phyloP scores from a whole-genome alignment of 2,797 vertebrate species.

The Petrocephalus sullivani region DNA sequence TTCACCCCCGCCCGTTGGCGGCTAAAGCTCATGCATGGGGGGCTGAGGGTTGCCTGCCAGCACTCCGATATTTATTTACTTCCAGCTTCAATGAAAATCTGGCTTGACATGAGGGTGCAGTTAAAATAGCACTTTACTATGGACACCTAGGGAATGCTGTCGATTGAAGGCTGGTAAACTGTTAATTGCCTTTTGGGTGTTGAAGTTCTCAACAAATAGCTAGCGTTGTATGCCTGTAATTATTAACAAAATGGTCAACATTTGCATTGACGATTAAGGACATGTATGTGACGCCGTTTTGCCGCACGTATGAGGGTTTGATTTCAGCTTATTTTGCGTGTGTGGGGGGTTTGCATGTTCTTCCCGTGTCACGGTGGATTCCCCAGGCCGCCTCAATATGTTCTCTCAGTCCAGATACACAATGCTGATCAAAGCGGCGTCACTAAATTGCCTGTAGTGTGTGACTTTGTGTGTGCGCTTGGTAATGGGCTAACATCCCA shows the following conservation, averaged over 20 bases:
- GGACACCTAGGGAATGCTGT: neutral
- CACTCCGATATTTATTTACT: neutral
- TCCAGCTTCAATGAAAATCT: constrained; percentile 13
- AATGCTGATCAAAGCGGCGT: neutral
- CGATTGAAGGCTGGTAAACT: neutral
- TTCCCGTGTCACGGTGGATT: neutral
- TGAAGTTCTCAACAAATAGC: neutral
- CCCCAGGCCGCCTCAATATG: neutral
- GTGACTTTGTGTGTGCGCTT: neutral
- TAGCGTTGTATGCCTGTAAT: neutral
- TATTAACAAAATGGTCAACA: neutral
- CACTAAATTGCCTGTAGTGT: neutral
- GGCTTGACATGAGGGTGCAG: neutral
- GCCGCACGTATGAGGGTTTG: neutral
- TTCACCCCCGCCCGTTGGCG: neutral
- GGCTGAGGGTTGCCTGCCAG: neutral
- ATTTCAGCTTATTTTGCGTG: neutral
- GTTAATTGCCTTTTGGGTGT: neutral
- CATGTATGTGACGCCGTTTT: neutral
- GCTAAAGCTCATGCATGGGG: neutral
- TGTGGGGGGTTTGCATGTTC: neutral
- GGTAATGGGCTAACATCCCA: neutral
- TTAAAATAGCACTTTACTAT: neutral
- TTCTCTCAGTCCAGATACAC: neutral
- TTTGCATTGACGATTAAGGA: neutral